Conservation (phyloP, 2,113 vertebrate species). For the Etheostoma cragini region DNA sequence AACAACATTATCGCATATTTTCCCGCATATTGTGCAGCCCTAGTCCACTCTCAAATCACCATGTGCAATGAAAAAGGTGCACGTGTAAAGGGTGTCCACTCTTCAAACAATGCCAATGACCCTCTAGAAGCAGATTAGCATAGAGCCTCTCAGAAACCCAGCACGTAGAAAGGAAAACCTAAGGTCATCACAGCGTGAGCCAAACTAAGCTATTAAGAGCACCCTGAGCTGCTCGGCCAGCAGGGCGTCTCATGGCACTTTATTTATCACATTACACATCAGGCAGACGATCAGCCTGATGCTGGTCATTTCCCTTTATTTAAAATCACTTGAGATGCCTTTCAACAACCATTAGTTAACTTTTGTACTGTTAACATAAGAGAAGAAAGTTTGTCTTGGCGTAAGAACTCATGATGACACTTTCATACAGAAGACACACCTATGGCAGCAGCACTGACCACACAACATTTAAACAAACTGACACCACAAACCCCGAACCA, state of each 20-base stretch:
- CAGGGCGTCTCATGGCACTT: neutral
- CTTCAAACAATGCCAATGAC: neutral
- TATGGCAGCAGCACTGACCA: neutral
- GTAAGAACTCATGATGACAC: neutral
- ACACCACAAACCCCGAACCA: neutral
- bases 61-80: neutral
- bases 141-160: conserved; percentile 15
- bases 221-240: neutral
- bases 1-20: no score
- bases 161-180: conserved; percentile 4
- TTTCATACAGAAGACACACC: neutral
- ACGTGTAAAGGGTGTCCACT: neutral
- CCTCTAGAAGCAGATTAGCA: conserved; percentile 34
- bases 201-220: conserved; percentile 25
- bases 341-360: neutral
- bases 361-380: neutral
- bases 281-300: neutral
- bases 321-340: neutral
- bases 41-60: neutral
- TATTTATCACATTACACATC: neutral
- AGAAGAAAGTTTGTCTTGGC: neutral
- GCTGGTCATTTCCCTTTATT: neutral
- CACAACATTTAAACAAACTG: neutral
- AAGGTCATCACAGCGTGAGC: conserved; percentile 2
- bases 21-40: no score